Base-by-base conservation (phyloP, 2,888 invertebrate species). In the Orthosia cruda region DNA sequence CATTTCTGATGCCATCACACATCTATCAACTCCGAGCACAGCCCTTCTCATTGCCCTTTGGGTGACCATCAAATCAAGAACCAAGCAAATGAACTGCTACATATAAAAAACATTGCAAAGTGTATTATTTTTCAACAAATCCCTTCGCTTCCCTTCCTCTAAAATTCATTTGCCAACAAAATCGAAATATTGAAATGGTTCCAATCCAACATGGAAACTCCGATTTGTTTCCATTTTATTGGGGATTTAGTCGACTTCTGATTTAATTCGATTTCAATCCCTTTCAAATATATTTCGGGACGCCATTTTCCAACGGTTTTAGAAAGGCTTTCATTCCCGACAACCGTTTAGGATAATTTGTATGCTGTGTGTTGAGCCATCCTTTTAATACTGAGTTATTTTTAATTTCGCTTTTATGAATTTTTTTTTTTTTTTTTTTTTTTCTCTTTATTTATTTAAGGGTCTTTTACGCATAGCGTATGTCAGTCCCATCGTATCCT, bases 171-270 rank as follows among this genome's bases (percentile, higher is more conserved):
- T 32, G 13, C 13, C 40, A 16, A 50, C 55, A 57, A 57, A 55
- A 64, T 32, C 12, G 3, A 52, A 81, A 81, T 59, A 72, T 66
- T 52, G 26, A 65, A 77, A 77, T 57, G 59, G 58, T 11, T 70
- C 54, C 47, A 16, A 66, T 70, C 26, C 26, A 23, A 23, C 12
- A 71, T 54, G 55, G 52, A 12, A 61, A 67, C 16, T 58, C 47
- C 61, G 61, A 75, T 81, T 86, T 74, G 57, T 74, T 68, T 54
- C 55, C 9, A 59, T 69, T 77, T 47, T 23, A 85, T 77, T 73
- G 23, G 57, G 75, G 81, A 71, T 77, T 86, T 52, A 71, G 55
- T 12, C 58, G 75, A 79, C 64, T 65, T 69, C 58, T 81, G 61
- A 70, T 81, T 75, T 74, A 54, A 83, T 71, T 74, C 67, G 45